Percentiles rank a stretch among this genome's conserved stretches.
Evolutionary conservation across 1,140 invertebrate genomes (phyloP).

Genomic region (Euwallacea fornicatus): DNA sequence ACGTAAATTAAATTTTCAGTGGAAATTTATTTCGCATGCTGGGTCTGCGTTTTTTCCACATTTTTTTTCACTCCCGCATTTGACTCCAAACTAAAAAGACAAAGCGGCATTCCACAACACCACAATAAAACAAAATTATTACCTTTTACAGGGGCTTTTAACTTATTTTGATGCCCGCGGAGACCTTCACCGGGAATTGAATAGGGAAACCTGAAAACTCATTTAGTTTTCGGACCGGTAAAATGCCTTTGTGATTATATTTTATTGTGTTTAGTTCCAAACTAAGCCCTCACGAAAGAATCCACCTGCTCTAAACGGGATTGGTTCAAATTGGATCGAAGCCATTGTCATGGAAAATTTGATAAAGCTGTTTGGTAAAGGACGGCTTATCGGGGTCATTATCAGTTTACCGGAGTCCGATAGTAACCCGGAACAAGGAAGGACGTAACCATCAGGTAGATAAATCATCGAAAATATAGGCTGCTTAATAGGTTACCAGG

Average conservation of each 20-base stretch:
- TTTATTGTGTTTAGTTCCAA: too few relatives aligned
- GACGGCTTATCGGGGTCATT: slow-evolving; percentile 25
- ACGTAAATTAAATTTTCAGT: slow-evolving; percentile 25
- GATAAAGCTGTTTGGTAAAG: slow-evolving; percentile 24
- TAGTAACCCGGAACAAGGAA: slow-evolving; percentile 17
- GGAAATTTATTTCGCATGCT: slow-evolving; percentile 27
- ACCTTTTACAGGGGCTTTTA: slow-evolving; percentile 24
- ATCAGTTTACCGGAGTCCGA: slow-evolving; percentile 21
- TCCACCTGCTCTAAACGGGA: not conserved
- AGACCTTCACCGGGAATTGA: not conserved
- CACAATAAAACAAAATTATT: slow-evolving; percentile 31
- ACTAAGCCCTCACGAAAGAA: too few relatives aligned
- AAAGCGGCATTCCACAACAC: slow-evolving; percentile 23
- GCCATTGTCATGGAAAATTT: slow-evolving; percentile 19
- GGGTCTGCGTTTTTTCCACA: slow-evolving; percentile 1
- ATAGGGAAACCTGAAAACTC: slow-evolving; percentile 10
- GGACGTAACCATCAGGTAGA: slow-evolving; percentile 17
- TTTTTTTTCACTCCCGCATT: slow-evolving; percentile 16
- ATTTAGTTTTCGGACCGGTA: slow-evolving; percentile 1
- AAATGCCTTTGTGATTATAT: too few relatives aligned
- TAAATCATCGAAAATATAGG: slow-evolving; percentile 15
- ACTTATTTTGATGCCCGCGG: slow-evolving; percentile 8
- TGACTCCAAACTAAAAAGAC: slow-evolving; percentile 20
- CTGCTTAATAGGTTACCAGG: not conserved
- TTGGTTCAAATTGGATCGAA: not conserved